A percentile compares a stretch with the other conserved stretches of the same genome.
phyloP scores from a whole-genome alignment of 2,797 vertebrate species.

The Chaunax sp. region DNA sequence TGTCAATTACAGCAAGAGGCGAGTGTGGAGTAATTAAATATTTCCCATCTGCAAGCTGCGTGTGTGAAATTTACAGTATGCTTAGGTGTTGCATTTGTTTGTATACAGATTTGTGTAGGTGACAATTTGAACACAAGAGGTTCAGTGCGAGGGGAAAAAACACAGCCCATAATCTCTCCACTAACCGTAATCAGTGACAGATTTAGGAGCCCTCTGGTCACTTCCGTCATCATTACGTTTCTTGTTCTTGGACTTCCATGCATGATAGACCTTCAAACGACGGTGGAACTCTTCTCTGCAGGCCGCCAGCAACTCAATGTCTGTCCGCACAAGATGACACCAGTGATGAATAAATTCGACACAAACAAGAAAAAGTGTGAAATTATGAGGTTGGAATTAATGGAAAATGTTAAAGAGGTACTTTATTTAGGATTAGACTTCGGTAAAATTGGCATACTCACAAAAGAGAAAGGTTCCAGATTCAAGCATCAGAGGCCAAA shows the following conservation, averaged over 20 bases:
- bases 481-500: not conserved
- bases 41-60: constrained; percentile 15
- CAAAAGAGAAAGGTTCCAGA: not conserved
- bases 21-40: constrained; percentile 7
- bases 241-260: constrained; percentile 99
- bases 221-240: constrained; percentile 90
- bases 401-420: too few species aligned
- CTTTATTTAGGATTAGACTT: too few species aligned
- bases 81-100: constrained; percentile 12
- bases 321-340: constrained; percentile 73
- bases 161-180: not conserved
- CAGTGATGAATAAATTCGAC: not conserved
- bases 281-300: constrained; percentile 99
- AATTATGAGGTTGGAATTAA: not conserved
- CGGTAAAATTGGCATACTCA: not conserved
- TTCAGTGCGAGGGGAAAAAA: constrained; percentile 1
- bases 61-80: not conserved
- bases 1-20: constrained; percentile 25
- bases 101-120: not conserved
- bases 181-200: constrained; percentile 95
- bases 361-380: not conserved
- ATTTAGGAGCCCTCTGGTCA: constrained; percentile 96
- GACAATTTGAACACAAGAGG: not conserved
- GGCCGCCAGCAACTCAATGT: constrained; percentile 95
- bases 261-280: constrained; percentile 97